Base-by-base conservation (phyloP, 2,888 invertebrate species). In the Idaea dimidiata region DNA sequence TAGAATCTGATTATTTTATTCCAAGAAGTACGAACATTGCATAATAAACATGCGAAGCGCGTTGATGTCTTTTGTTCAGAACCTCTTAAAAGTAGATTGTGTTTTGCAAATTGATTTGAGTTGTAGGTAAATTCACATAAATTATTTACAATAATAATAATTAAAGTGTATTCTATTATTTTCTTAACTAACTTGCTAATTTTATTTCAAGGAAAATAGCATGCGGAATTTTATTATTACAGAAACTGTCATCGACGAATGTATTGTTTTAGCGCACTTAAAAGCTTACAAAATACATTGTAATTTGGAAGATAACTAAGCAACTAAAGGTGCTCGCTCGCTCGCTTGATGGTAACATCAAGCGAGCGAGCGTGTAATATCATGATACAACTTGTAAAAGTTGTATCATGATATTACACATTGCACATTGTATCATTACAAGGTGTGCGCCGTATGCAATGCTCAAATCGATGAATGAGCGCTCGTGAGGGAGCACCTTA, bases 41-140 rank as follows among this genome's bases (percentile, higher is more conserved):
- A 8, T 43, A 2, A 33, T 43, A 10, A 0, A 8, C 43, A 43
- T 10, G 43, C 43, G 10, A 8, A 0, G 18, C 56, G 17, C 56
- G 56, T 56, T 56, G 56, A 56, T 10, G 56, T 56, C 56, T 56
- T 56, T 56, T 56, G 56, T 56, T 56, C 56, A 14, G 18, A 8
- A 10, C 56, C 18, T 8, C 10, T 43, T 10, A 43, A 43, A 10
- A 14, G 2, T 43, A 8, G 0, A 43, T 7, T 43, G 43, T 10
- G 3, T 10, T 14, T 14, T 43, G 43, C 10, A 43, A 43, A 14
- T 3, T 10, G 10, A 6, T 43, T 10, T 43, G 43, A 3, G 43
- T 24, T 24, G 43, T 43, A 33, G 14, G 33, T 33, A 33, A 3
- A 33, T 33, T 33, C 43, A 43, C 43, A 43, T 43, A 43, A 43